Base-by-base conservation (phyloP, 2,113 vertebrate genomes). In the Ammodytes marinus region DNA sequence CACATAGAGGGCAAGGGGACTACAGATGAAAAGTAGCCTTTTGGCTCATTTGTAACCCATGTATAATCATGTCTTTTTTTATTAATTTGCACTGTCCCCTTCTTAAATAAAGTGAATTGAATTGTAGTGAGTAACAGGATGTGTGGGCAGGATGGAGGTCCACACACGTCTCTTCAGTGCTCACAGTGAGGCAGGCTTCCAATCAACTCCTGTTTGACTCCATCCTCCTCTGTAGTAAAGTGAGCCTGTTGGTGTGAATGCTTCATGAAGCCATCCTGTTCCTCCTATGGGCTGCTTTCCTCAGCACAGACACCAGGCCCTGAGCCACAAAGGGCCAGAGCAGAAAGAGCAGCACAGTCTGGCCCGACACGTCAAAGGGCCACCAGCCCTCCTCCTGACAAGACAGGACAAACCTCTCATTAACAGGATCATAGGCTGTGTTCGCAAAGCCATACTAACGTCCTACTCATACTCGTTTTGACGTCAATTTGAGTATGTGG, bases 261-360 rank as follows among this genome's bases (percentile, higher is more conserved):
- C 59, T 70, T 93, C 82, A 94, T 5, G 83, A 82, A 35, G 80
- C 82, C n/a, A 86, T 17, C 19, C 74, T 78, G 19, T 72, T 73
- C 35, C 90, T 93, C 92, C 88, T 96, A 84, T 95, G 96, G 89
- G 87, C 92, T 75, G 87, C 92, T 75, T 91, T 94, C 73, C 88
- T 95, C 81, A 97, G 91, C 80, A 95, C 91, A 79, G 89, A 88
- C 61, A 97, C 88, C 73, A 99, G 84, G 90, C 95, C 96, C 92
- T 99, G 97, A 66, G 95, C 96, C 1, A 97, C 17, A 61, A 99
- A 97, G 27, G 98, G 98, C 97, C 98, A 99, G 59, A 97, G 50
- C 83, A 98, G n/a, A 69, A 99, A 93, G 89, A 99, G 96, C 59
- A 98, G 77, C 12, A 97, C 65, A 0, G 96, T 96, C 67, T 58